Conservation (phyloP, 1,140 invertebrate genomes). For the Antheraea pernyi region DNA sequence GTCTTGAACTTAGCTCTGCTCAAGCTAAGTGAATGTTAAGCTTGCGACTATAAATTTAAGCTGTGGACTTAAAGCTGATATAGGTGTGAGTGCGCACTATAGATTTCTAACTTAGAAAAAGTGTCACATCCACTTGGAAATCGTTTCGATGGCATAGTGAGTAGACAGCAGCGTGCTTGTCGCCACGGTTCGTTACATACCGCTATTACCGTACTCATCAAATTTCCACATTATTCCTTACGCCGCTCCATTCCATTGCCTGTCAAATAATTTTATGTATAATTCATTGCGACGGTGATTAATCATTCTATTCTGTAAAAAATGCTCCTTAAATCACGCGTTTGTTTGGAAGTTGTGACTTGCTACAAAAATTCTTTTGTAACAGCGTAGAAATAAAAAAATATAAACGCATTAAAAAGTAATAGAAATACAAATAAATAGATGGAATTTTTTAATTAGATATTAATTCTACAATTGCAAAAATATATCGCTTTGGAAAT, state of each 20-base stretch:
- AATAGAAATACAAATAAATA: no score
- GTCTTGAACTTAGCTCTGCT: no score
- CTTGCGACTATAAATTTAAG: no score
- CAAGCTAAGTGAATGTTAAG: no score
- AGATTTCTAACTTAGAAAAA: background rate
- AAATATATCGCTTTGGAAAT: no score
- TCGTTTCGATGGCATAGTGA: slow-evolving; percentile 9
- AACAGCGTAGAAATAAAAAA: no score
- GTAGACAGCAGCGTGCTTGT: slow-evolving; percentile 33
- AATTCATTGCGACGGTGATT: slow-evolving; percentile 4
- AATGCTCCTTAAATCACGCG: background rate
- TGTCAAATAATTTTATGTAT: slow-evolving; percentile 40
- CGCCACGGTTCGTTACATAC: slow-evolving; percentile 51
- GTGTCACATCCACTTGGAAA: background rate
- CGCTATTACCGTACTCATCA: slow-evolving; percentile 46
- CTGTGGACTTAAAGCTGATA: no score
- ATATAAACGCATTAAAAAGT: no score
- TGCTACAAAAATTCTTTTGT: background rate
- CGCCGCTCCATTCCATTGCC: slow-evolving; percentile 34
- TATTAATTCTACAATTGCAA: no score
- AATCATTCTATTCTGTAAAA: background rate
- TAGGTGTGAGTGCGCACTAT: background rate
- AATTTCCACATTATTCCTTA: slow-evolving; percentile 51
- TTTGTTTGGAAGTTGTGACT: background rate
- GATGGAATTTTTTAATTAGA: no score